A percentile compares a stretch with the other conserved stretches of the same genome.
These are phyloP conservation scores for Blera fallax DNA, from an alignment of 2,888 invertebrate genomes.

Conservation along the genomic window DNA sequence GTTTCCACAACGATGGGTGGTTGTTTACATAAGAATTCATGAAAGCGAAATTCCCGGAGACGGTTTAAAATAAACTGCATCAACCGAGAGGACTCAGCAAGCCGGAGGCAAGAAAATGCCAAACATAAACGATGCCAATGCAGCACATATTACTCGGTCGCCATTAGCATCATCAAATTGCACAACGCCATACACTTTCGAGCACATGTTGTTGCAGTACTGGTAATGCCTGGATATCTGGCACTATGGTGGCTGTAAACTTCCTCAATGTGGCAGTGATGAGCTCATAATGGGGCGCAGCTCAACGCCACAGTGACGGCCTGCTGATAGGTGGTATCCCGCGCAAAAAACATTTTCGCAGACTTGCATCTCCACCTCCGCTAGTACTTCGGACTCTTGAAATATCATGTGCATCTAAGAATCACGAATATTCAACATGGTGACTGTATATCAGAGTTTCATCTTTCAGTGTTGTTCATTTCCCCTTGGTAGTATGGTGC, in stretches of 20 bases:
- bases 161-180: slow-evolving; percentile 18
- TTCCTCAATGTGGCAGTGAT: slow-evolving; percentile 52
- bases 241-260: slow-evolving; percentile 24
- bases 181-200: slow-evolving; percentile 5
- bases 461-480: background rate
- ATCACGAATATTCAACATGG: background rate
- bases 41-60: slow-evolving; percentile 3
- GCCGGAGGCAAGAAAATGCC: background rate
- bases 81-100: background rate
- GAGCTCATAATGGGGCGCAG: slow-evolving; percentile 39
- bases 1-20: background rate
- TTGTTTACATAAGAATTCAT: slow-evolving; percentile 35
- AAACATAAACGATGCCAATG: slow-evolving; percentile 18
- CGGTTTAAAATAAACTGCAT: slow-evolving; percentile 15
- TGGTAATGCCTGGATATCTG: slow-evolving; percentile 1
- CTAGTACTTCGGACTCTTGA: background rate
- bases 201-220: slow-evolving; percentile 16
- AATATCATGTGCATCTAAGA: slow-evolving; percentile 5
- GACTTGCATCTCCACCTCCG: slow-evolving; percentile 6
- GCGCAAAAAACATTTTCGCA: slow-evolving; percentile 21
- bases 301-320: slow-evolving; percentile 17
- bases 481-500: slow-evolving; percentile 11
- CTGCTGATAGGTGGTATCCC: slow-evolving; percentile 48
- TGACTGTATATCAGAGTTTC: background rate
- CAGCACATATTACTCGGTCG: slow-evolving; percentile 15